Conservation (phyloP, 2,113 vertebrate species). For the Naja naja region DNA sequence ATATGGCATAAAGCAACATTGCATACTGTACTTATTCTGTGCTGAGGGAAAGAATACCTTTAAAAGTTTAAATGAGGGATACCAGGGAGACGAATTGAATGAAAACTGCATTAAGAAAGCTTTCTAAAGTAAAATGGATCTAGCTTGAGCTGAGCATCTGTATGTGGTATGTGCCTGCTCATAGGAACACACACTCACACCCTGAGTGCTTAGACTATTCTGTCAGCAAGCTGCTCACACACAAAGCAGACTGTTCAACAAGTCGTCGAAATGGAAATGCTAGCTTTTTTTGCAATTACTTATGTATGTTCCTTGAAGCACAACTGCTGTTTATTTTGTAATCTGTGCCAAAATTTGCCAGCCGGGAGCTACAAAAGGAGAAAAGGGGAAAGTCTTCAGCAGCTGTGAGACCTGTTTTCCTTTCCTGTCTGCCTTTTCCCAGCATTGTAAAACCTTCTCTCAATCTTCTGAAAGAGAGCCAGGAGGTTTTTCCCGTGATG, state of each 20-base stretch:
- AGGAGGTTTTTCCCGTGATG: not conserved
- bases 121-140: rapidly evolving
- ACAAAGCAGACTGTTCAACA: rapidly evolving
- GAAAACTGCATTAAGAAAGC: not conserved
- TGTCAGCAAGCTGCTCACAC: not conserved
- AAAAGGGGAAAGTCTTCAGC: not conserved
- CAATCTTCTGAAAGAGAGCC: not conserved
- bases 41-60: not conserved
- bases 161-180: not conserved
- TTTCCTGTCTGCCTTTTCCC: not conserved
- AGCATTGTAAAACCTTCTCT: not conserved
- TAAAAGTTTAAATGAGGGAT: not conserved
- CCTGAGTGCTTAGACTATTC: not conserved
- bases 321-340: slow-evolving; percentile 15
- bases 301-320: not conserved
- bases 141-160: not conserved
- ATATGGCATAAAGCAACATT: not conserved
- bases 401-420: not conserved
- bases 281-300: not conserved
- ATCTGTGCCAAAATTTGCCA: not conserved
- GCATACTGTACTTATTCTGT: not conserved
- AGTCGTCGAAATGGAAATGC: rapidly evolving
- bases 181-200: not conserved
- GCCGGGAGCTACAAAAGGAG: rapidly evolving
- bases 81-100: rapidly evolving